Percentiles rank a stretch among this genome's conserved stretches.
phyloP scores from a whole-genome alignment of 2,888 invertebrate genomes.

The Xestia ashworthii region DNA sequence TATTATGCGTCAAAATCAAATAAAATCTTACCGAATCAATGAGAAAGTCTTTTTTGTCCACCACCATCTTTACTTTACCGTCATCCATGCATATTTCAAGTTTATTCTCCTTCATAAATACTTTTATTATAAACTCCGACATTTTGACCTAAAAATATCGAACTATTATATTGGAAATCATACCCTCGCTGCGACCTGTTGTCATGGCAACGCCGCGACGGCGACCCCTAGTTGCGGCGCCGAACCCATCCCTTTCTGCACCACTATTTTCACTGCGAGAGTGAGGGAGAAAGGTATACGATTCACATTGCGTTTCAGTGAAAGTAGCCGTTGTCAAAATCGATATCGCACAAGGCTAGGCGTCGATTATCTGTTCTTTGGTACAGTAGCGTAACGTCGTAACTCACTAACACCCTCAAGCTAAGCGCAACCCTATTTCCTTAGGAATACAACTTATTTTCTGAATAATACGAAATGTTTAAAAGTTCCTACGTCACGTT shows the following conservation, averaged over 20 bases:
- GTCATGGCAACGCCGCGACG: slow-evolving; percentile 83
- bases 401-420: slow-evolving; percentile 25
- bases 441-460: slow-evolving; percentile 33
- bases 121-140: slow-evolving; percentile 77
- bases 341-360: slow-evolving; percentile 91
- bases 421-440: slow-evolving; percentile 45
- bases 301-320: slow-evolving; percentile 70
- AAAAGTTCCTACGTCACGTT: slow-evolving; percentile 53
- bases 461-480: slow-evolving; percentile 10
- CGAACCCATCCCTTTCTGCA: slow-evolving; percentile 71
- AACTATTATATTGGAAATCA: slow-evolving; percentile 87
- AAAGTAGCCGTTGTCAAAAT: slow-evolving; percentile 86
- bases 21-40: slow-evolving; percentile 81
- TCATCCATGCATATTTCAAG: slow-evolving; percentile 71
- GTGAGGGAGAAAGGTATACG: slow-evolving; percentile 70
- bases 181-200: slow-evolving; percentile 82
- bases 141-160: slow-evolving; percentile 85
- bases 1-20: slow-evolving; percentile 50
- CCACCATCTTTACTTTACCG: slow-evolving; percentile 59
- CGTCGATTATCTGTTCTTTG: slow-evolving; percentile 89
- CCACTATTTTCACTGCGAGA: slow-evolving; percentile 47
- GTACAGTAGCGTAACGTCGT: slow-evolving; percentile 62
- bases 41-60: slow-evolving; percentile 70
- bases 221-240: slow-evolving; percentile 71
- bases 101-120: slow-evolving; percentile 71